phyloP scores from a whole-genome alignment of 2,113 vertebrate genomes.

The Hassar affinis region DNA sequence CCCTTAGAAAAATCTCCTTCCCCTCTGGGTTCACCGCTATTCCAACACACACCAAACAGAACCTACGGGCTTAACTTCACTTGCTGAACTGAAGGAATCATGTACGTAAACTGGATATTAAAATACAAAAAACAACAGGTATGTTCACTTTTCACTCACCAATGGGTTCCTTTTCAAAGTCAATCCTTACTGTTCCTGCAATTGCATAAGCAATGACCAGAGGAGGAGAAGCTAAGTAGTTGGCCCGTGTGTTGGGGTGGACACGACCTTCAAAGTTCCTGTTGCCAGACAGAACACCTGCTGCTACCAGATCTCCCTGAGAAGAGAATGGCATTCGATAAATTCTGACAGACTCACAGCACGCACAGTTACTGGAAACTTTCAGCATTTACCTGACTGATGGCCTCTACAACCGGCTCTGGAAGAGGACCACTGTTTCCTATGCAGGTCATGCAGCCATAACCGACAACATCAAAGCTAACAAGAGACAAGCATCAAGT shows the following conservation, averaged over 20 bases:
- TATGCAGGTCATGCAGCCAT: slow-evolving; percentile 98
- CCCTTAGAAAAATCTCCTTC: slow-evolving; percentile 83
- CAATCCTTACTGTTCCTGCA: slow-evolving; percentile 86
- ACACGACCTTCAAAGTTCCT: slow-evolving; percentile 97
- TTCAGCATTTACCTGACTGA: slow-evolving; percentile 80
- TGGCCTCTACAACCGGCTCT: slow-evolving; percentile 88
- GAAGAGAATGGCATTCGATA: neutral
- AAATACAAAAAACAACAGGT: neutral
- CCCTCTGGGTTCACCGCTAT: slow-evolving; percentile 80
- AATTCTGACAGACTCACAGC: neutral
- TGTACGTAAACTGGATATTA: neutral
- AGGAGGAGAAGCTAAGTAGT: slow-evolving; percentile 90
- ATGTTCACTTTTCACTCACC: slow-evolving; percentile 70
- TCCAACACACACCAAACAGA: slow-evolving; percentile 22
- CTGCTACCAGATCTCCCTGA: slow-evolving; percentile 90
- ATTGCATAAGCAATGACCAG: slow-evolving; percentile 95
- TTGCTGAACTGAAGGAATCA: neutral
- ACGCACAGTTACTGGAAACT: neutral
- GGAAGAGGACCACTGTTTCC: slow-evolving; percentile 96
- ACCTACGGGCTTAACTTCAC: neutral
- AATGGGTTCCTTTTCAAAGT: slow-evolving; percentile 89
- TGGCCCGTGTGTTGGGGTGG: slow-evolving; percentile 94
- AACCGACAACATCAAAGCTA: slow-evolving; percentile 97
- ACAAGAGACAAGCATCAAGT: slow-evolving; percentile 7
- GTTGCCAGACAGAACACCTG: slow-evolving; percentile 91